Conservation (phyloP, 2,113 vertebrate species). For the Scytalopus superciliaris region DNA sequence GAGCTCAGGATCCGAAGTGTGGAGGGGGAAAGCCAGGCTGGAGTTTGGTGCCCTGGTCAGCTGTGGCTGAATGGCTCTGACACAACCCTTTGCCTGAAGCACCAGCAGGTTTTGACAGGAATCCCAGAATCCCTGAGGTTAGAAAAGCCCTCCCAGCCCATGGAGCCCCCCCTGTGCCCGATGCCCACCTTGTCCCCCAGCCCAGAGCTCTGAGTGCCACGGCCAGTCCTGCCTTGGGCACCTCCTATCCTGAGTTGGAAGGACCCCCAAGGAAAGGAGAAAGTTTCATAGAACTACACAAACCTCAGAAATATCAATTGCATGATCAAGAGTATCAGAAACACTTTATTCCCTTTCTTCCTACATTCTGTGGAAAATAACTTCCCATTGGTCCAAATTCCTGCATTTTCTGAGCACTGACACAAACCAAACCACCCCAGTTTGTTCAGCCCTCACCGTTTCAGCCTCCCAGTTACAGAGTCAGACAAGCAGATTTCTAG, state of each 20-base stretch:
- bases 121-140: background rate
- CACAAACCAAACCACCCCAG: background rate
- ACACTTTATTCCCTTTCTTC: background rate
- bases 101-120: background rate
- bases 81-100: background rate
- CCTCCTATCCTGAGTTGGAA: too few relatives aligned
- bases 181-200: background rate
- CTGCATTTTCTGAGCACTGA: background rate
- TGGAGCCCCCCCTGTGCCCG: too few relatives aligned
- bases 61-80: background rate
- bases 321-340: background rate
- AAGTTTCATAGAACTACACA: background rate
- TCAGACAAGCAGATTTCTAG: background rate
- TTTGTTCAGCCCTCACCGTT: background rate
- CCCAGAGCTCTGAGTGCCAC: background rate
- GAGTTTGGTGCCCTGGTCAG: background rate
- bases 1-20: background rate
- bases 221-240: background rate
- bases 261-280: too few relatives aligned
- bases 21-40: background rate
- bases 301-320: background rate
- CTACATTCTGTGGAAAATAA: background rate
- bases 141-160: background rate
- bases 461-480: background rate
- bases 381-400: background rate